Evolutionary conservation across 2,113 vertebrate species (phyloP).

Genomic region (Montifringilla adamsi): DNA sequence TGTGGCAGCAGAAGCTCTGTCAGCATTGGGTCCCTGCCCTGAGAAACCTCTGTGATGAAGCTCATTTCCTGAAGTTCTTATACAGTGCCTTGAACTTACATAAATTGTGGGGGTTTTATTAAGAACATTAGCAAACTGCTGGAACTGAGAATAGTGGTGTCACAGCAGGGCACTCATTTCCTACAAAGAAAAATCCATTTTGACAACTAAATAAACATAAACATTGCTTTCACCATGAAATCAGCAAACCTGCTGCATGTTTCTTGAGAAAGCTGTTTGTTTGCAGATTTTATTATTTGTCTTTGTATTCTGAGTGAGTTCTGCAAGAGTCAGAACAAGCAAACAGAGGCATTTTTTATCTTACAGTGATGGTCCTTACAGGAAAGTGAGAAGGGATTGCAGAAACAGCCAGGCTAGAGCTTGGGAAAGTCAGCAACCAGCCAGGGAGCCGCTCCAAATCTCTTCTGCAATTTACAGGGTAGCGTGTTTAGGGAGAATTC

Average conservation of each 20-base stretch:
- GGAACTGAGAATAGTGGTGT: neutral
- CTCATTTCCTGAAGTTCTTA: constrained; percentile 24
- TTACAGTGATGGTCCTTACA: neutral
- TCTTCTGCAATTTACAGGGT: neutral
- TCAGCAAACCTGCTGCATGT: neutral
- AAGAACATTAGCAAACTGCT: neutral
- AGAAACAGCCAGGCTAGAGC: neutral
- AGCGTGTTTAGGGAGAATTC: neutral
- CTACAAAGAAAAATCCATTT: neutral
- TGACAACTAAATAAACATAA: neutral
- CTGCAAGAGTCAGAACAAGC: neutral
- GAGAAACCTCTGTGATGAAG: neutral
- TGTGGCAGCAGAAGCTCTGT: constrained; percentile 16
- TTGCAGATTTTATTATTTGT: neutral
- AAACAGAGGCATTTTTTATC: neutral
- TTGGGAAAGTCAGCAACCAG: neutral
- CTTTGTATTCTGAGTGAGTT: neutral
- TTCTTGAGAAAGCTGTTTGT: neutral
- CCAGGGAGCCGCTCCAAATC: neutral
- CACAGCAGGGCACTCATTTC: neutral
- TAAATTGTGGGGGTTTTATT: neutral
- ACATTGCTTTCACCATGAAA: neutral
- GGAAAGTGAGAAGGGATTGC: neutral
- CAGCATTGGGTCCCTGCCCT: constrained; percentile 4
- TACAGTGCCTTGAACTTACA: neutral